Conservation (phyloP, 53 echinoderm and acorn worm species). For the Henricia sp. region DNA sequence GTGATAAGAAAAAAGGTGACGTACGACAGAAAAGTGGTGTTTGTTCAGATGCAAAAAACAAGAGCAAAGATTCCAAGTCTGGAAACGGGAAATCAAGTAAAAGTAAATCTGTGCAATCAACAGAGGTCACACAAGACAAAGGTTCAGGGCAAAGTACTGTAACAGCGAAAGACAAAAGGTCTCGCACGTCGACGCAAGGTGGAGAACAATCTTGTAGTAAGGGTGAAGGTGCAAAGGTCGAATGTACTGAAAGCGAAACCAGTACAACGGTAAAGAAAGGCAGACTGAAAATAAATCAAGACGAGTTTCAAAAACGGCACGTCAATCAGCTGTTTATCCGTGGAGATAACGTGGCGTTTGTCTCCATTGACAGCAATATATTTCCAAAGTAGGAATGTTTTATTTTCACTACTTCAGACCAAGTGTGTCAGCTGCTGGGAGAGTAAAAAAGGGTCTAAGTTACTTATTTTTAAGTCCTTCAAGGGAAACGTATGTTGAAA, state of each 20-base stretch:
- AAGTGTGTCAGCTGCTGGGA: too few species aligned
- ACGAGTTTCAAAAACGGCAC: conserved; percentile 79
- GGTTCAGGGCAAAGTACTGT: not conserved
- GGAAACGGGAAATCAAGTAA: not conserved
- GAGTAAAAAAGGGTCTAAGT: too few species aligned
- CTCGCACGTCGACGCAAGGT: too few species aligned
- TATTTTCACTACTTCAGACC: too few species aligned
- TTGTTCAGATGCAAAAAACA: not conserved
- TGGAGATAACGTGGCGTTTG: conserved; percentile 89
- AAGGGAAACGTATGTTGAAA: too few species aligned
- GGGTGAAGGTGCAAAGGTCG: not conserved
- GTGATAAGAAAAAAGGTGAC: not conserved
- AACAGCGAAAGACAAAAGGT: not conserved
- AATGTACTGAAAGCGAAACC: not conserved
- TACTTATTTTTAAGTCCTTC: too few species aligned
- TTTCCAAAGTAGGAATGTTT: conserved; percentile 33
- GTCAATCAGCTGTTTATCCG: conserved; percentile 88
- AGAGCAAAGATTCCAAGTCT: not conserved
- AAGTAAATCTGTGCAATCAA: not conserved
- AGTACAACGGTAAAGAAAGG: not conserved
- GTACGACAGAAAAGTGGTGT: not conserved
- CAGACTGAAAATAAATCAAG: conserved; percentile 68
- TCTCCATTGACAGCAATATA: conserved; percentile 72
- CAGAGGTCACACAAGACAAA: not conserved
- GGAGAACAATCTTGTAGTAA: too few species aligned